Percentiles rank a stretch among this genome's conserved stretches.
Evolutionary conservation across 2,797 vertebrate genomes (phyloP).

Genomic region (Rhincodon typus): DNA sequence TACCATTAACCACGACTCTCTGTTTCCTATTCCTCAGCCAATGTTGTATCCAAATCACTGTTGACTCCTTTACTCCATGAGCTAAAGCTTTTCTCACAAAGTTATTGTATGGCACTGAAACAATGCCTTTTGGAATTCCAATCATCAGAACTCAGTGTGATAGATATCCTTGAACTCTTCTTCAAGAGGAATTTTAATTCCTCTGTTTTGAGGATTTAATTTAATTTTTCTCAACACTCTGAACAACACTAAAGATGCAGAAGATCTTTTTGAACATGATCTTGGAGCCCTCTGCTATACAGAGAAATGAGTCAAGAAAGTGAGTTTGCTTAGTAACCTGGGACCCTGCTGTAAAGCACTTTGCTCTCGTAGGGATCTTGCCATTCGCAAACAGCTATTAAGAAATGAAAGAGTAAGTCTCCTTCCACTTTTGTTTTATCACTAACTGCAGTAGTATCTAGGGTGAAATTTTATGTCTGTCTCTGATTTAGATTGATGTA

Average conservation of each 20-base stretch:
- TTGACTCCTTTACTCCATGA: too few species aligned
- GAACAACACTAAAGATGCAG: conserved; percentile 62
- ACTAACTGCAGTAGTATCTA: neutral
- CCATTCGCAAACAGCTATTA: conserved; percentile 86
- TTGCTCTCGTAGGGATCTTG: conserved; percentile 86
- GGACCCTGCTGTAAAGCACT: conserved; percentile 90
- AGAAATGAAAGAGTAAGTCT: conserved; percentile 86
- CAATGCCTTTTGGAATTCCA: too few species aligned
- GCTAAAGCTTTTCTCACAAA: too few species aligned
- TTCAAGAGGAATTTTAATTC: too few species aligned
- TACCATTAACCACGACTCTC: too few species aligned
- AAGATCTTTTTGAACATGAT: conserved; percentile 86
- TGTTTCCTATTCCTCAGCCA: too few species aligned
- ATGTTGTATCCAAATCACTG: too few species aligned
- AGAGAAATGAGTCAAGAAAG: conserved; percentile 75
- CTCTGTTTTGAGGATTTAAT: too few species aligned
- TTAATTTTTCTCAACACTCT: too few species aligned
- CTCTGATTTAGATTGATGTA: neutral
- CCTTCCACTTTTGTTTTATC: neutral
- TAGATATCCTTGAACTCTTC: too few species aligned
- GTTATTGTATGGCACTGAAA: too few species aligned
- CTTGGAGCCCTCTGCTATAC: conserved; percentile 79
- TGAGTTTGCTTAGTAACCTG: conserved; percentile 79
- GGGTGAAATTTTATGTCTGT: neutral
- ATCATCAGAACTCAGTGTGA: too few species aligned